A percentile compares a stretch with the other conserved stretches of the same genome.
These are phyloP conservation scores for Rhinopomastus cyanomelas DNA, from an alignment of 2,113 vertebrate species.

Conservation along the genomic window DNA sequence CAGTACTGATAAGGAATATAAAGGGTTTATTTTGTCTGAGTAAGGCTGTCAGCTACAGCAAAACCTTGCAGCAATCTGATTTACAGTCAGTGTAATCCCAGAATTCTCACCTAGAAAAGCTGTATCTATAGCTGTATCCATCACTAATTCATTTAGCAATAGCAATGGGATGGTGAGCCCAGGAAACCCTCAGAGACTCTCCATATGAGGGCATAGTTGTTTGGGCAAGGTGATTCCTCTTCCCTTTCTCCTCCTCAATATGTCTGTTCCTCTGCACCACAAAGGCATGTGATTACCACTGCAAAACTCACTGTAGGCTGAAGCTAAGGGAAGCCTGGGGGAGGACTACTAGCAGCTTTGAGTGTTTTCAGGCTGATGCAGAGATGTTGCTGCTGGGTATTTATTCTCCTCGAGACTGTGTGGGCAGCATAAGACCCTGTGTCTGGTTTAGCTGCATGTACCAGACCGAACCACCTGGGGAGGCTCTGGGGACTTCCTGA, in stretches of 20 bases:
- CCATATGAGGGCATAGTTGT: not conserved
- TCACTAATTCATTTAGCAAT: not conserved
- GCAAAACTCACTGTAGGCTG: not conserved
- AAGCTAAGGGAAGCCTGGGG: not conserved
- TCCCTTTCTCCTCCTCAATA: not conserved
- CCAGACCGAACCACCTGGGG: not conserved
- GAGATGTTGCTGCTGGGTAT: not conserved
- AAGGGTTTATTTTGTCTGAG: not conserved
- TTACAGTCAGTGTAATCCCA: not conserved
- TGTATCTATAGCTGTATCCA: not conserved
- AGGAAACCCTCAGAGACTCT: not conserved
- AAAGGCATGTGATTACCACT: not conserved
- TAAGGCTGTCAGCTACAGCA: not conserved
- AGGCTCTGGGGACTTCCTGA: conserved; percentile 4
- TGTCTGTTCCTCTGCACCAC: not conserved
- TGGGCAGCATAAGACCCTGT: not conserved
- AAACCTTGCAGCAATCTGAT: not conserved
- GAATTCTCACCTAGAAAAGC: not conserved
- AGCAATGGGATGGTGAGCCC: not conserved
- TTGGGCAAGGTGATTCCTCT: not conserved
- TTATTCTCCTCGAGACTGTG: not conserved
- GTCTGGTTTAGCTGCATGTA: not conserved
- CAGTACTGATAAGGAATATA: not conserved
- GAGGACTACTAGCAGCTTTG: not conserved
- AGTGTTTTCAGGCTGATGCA: not conserved